Conservation (phyloP, 2,888 invertebrate genomes). For the Smittia aterrima region DNA sequence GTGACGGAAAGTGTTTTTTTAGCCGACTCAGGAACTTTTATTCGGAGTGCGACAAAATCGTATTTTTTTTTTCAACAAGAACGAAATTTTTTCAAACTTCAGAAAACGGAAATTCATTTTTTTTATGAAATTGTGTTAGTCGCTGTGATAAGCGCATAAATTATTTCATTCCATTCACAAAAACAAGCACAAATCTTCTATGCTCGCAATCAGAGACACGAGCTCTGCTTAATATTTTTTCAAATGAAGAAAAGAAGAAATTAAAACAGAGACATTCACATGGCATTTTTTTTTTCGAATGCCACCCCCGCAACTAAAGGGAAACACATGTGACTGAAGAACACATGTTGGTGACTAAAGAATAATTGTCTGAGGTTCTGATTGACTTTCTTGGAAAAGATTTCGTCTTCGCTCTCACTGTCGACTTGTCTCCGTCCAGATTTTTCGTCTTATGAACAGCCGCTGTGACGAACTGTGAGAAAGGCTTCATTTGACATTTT, state of each 20-base stretch:
- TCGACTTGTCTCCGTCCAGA: too few species aligned
- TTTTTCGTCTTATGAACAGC: too few species aligned
- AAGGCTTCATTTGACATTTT: too few species aligned
- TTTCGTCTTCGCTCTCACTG: too few species aligned
- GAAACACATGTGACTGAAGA: background rate
- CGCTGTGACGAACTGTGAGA: too few species aligned
- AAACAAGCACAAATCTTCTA: background rate
- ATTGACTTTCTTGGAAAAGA: background rate
- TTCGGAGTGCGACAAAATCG: too few species aligned
- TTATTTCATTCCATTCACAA: background rate
- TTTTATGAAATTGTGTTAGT: conserved; percentile 8
- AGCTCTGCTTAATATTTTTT: background rate
- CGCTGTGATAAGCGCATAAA: conserved; percentile 1
- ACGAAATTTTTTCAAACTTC: too few species aligned
- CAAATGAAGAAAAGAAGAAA: background rate
- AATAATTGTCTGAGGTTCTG: background rate
- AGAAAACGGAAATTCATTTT: conserved; percentile 8
- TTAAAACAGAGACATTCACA: background rate
- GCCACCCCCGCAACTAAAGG: background rate
- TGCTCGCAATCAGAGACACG: background rate
- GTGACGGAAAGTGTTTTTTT: background rate
- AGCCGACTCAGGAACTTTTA: background rate
- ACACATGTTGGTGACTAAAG: background rate
- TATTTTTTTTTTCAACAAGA: too few species aligned
- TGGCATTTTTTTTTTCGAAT: background rate